Percentiles rank a stretch among this genome's conserved stretches.
Evolutionary conservation across 2,888 invertebrate species (phyloP).

Genomic region (Cordylochernes scorpioides): DNA sequence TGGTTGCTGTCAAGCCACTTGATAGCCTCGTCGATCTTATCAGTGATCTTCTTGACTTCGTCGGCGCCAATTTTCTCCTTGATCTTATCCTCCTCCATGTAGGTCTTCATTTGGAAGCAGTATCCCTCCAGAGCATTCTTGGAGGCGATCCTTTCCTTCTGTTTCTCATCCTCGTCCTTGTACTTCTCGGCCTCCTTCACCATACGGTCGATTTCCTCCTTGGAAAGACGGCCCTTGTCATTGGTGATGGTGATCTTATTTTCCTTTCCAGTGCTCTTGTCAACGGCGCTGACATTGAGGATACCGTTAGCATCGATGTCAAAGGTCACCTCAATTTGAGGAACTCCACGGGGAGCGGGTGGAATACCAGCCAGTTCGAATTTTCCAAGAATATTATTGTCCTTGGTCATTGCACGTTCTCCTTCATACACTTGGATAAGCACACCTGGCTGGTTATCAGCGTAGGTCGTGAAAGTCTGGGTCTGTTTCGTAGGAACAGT

Average conservation of each 20-base stretch:
- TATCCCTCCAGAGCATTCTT: conserved; percentile 51
- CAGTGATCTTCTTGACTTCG: too few relatives aligned
- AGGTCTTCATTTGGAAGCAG: too few relatives aligned
- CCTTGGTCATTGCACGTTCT: conserved; percentile 60
- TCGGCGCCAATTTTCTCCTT: too few relatives aligned
- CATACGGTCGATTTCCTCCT: conserved; percentile 29
- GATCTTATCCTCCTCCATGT: too few relatives aligned
- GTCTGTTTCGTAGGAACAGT: conserved; percentile 45
- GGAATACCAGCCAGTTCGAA: conserved; percentile 36
- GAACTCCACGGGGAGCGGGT: conserved; percentile 31
- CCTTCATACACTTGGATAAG: conserved; percentile 53
- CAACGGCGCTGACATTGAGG: conserved; percentile 22
- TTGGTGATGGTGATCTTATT: conserved; percentile 27
- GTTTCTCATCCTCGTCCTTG: conserved; percentile 26
- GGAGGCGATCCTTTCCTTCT: conserved; percentile 32
- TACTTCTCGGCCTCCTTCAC: conserved; percentile 28
- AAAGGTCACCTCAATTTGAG: conserved; percentile 28
- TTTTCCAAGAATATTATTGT: conserved; percentile 42
- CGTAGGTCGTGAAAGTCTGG: conserved; percentile 59
- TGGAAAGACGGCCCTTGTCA: conserved; percentile 26
- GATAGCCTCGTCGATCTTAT: too few relatives aligned
- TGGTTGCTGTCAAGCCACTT: too few relatives aligned
- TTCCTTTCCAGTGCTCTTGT: conserved; percentile 28
- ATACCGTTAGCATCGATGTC: conserved; percentile 25
- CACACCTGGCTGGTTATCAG: conserved; percentile 71